phyloP scores from a whole-genome alignment of 1,140 invertebrate genomes.

The Philotrypesis tridentata region DNA sequence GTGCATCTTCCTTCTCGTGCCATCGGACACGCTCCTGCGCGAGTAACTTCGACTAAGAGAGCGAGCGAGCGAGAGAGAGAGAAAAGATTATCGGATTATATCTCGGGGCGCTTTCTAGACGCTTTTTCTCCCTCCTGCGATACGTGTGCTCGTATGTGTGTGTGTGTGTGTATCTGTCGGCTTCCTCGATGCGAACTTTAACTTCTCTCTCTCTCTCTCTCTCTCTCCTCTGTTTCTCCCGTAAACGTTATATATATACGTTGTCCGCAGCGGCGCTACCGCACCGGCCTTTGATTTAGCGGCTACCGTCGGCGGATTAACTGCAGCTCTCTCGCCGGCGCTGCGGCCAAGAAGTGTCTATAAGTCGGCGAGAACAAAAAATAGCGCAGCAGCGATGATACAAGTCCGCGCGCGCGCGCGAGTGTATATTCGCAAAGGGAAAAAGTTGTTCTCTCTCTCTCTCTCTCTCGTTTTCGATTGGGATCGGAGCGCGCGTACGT shows the following conservation, averaged over 20 bases:
- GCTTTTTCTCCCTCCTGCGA: neutral
- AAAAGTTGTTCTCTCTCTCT: conserved; percentile 11
- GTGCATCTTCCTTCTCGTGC: conserved; percentile 46
- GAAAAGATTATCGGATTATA: conserved; percentile 57
- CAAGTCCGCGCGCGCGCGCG: conserved; percentile 1
- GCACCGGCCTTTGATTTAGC: neutral
- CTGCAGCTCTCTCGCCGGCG: neutral
- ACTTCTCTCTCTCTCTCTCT: conserved; percentile 1
- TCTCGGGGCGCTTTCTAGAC: conserved; percentile 56
- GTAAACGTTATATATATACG: too few species aligned
- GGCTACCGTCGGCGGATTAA: neutral
- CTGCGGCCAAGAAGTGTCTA: neutral
- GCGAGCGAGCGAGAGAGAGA: neutral
- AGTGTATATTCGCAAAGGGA: too few species aligned
- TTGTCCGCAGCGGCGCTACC: neutral
- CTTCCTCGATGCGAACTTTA: neutral
- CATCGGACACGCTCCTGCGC: conserved; percentile 56
- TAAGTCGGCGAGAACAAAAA: neutral
- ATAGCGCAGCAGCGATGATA: conserved; percentile 11
- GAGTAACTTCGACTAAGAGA: conserved; percentile 43
- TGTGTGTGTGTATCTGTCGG: neutral
- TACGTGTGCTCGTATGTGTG: too few species aligned
- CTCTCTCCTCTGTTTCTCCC: too few species aligned
- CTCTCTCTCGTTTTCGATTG: too few species aligned
- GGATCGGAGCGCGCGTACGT: neutral